phyloP scores from a whole-genome alignment of 2,113 vertebrate species.

The Empidonax traillii region DNA sequence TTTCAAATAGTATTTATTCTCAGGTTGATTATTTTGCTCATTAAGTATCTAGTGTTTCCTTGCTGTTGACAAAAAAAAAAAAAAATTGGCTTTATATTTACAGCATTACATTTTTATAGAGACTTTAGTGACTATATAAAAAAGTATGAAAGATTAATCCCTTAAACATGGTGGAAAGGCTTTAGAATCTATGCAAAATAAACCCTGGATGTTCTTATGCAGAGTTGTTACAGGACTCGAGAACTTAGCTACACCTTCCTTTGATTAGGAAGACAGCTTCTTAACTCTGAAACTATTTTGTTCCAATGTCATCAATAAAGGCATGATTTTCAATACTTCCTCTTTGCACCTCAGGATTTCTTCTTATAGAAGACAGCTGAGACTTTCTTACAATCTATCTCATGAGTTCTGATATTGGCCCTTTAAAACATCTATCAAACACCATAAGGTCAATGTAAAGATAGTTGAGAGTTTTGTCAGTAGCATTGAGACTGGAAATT shows the following conservation, averaged over 20 bases:
- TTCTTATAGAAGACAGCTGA: background rate
- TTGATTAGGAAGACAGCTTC: background rate
- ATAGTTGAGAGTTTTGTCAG: background rate
- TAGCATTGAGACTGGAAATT: background rate
- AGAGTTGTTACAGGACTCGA: background rate
- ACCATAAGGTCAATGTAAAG: background rate
- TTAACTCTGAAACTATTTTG: background rate
- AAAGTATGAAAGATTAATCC: background rate
- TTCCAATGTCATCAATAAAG: background rate
- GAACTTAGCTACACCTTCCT: background rate
- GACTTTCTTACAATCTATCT: background rate
- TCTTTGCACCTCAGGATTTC: background rate
- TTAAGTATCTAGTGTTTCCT: background rate
- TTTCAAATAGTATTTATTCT: conserved; percentile 21
- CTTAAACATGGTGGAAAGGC: background rate
- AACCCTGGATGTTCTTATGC: background rate
- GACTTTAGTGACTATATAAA: background rate
- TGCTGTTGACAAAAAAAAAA: background rate
- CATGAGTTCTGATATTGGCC: background rate
- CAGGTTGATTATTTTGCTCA: background rate
- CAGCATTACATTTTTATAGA: background rate
- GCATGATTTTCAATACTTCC: background rate
- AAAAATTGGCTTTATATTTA: background rate
- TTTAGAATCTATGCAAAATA: background rate
- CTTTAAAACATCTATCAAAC: background rate